Percentiles rank a stretch among this genome's conserved stretches.
Conservation (phyloP, 2,888 invertebrate species). For the Dyspetes luteomarginatus region DNA sequence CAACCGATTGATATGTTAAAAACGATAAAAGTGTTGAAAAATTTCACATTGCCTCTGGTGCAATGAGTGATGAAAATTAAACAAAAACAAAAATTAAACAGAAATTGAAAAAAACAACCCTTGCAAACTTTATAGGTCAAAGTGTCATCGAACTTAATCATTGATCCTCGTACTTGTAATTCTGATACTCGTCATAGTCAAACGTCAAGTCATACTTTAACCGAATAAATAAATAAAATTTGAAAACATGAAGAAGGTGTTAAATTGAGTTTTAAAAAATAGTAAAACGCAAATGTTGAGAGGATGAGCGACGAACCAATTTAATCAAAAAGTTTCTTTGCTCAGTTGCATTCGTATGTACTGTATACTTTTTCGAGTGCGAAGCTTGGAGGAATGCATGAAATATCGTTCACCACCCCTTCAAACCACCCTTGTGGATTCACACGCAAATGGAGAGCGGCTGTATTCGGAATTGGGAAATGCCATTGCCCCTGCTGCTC, state of each 20-base stretch:
- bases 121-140: too few relatives aligned
- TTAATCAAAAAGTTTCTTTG: conserved; percentile 58
- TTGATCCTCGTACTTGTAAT: too few relatives aligned
- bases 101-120: too few relatives aligned
- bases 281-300: background rate
- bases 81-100: too few relatives aligned
- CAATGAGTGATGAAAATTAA: too few relatives aligned
- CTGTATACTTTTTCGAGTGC: conserved; percentile 6
- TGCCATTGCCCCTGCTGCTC: conserved; percentile 29
- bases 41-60: too few relatives aligned
- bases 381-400: conserved; percentile 14
- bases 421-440: conserved; percentile 9
- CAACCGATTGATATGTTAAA: too few relatives aligned
- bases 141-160: too few relatives aligned
- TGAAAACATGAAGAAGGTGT: background rate
- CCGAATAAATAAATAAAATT: background rate
- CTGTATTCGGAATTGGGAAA: conserved; percentile 52
- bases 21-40: too few relatives aligned
- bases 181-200: too few relatives aligned
- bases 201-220: too few relatives aligned
- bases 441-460: conserved; percentile 53
- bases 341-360: conserved; percentile 2
- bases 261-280: background rate
- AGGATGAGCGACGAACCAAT: conserved; percentile 34
- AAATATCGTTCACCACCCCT: conserved; percentile 20